These are phyloP conservation scores for Lithodes maja DNA, from an alignment of 2,888 invertebrate species.

Conservation along the genomic window DNA sequence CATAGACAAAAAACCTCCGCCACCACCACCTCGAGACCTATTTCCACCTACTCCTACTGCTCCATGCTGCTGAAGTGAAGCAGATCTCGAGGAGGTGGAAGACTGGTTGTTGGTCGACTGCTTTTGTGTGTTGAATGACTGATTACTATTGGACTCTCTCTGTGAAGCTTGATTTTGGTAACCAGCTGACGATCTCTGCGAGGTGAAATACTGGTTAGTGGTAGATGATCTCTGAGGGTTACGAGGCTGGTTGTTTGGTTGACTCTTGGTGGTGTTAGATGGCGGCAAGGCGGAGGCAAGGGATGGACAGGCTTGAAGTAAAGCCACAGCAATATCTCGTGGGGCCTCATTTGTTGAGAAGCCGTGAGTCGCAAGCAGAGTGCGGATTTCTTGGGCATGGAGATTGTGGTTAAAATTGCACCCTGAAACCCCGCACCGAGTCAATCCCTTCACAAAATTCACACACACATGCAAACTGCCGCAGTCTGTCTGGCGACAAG, in stretches of 20 bases:
- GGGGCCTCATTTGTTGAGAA: conserved; percentile 56
- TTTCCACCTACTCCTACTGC: neutral
- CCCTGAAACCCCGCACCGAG: neutral
- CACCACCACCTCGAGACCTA: conserved; percentile 1
- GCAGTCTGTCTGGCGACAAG: conserved; percentile 34
- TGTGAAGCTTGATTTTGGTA: neutral
- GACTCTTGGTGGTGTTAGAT: neutral
- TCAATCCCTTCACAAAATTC: conserved; percentile 35
- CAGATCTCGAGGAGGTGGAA: neutral
- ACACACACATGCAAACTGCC: conserved; percentile 46
- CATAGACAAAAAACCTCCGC: neutral
- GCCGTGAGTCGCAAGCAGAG: conserved; percentile 19
- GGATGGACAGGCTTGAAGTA: conserved; percentile 28
- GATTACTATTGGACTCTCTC: neutral
- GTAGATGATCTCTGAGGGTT: neutral
- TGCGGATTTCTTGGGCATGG: conserved; percentile 22
- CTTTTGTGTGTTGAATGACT: neutral
- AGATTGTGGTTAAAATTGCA: conserved; percentile 51
- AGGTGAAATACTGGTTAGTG: neutral
- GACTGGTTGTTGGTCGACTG: neutral
- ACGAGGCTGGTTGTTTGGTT: neutral
- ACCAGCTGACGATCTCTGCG: neutral
- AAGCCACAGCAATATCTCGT: conserved; percentile 38
- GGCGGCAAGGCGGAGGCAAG: neutral
- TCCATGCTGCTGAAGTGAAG: neutral